Base-by-base conservation (phyloP, 2,888 invertebrate species). In the Encarsia formosa region DNA sequence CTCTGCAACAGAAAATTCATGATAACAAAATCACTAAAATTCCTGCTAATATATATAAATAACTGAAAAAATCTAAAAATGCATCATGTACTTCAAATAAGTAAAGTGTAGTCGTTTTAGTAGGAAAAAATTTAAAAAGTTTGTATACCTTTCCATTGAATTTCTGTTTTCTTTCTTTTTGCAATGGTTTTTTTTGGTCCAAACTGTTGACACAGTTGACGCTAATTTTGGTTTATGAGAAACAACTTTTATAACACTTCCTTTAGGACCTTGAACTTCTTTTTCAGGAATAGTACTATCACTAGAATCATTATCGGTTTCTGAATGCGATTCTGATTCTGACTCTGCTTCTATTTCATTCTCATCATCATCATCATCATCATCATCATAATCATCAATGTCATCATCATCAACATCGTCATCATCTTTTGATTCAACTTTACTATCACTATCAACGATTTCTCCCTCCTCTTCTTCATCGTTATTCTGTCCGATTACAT, bases 161-260 rank as follows among this genome's bases (percentile, higher is more conserved):
- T 32, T 16, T 24, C 29, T 29, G 24, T 44, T 41, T 19, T 26
- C 41, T 37, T 5, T 49, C 48, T 62, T 65, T 57, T 65, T 63
- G 4, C 61, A 57, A 34, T 64, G 54, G 59, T 81, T 80, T 58
- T 82, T 66, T 69, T 81, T 76, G 5, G 81, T 77, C 82, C 82
- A 82, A 5, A 82, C 81, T 43, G 62, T 79, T 5, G 75, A 75
- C 15, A 82, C 81, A 64, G 76, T 79, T 5, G 75, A 76, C 15
- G 73, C 69, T 44, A 71, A 70, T 45, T 69, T 74, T 35, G 73
- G 72, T 52, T 72, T 72, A 60, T 64, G 71, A 64, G 78, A 76
- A 39, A 81, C 80, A 62, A 78, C 77, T 63, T 81, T 81, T 67
- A 78, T 77, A 15, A 79, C 74, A 63, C 79, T 74, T 23, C 73